Evolutionary conservation across 2,888 invertebrate species (phyloP), one percentile per base, ranked within the genome.

Genomic region (Heliconius sara): DNA sequence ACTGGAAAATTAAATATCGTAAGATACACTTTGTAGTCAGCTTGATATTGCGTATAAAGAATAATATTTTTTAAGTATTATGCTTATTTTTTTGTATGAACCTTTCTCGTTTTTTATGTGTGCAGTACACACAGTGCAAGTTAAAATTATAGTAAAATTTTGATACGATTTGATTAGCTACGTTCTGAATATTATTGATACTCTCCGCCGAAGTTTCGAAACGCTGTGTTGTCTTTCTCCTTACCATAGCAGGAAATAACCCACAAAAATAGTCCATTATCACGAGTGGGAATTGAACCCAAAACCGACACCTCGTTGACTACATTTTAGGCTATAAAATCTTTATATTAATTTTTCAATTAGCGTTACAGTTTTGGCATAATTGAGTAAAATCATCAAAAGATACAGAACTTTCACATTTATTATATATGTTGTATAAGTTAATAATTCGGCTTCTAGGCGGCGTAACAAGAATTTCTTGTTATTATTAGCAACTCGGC

Each of bases 401-500:
- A 70, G 4, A 70, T 68, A 10, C 27, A 52, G 22, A 70, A 70
- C 25, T 43, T 70, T 70, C 19, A 47, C 16, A 70, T 70, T 43
- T 70, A 43, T 9, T 16, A 43, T 70, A 70, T 25, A 70, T 16
- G 16, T 68, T 70, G 25, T 70, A 43, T 70, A 70, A 68, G n/a
- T 70, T 9, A 70, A 43, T 70, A 70, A 70, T 70, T 43, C 25
- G 25, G 43, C 70, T 70, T 13, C 70, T 70, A 47, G 25, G 43
- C 43, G 16, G 19, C 13, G 70, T 47, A n/a, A 70, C 70, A 70
- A 70, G 43, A 70, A 70, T 47, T 47, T 70, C 70, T 43, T 47
- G 70, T 68, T 43, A 70, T 70, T 70, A 70, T 68, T 47, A 70
- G 43, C 47, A 70, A 70, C 27, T 70, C 43, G 43, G 70, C 47